Conservation (phyloP, 1,140 invertebrate genomes). For the Paralvinella palmiformis region DNA sequence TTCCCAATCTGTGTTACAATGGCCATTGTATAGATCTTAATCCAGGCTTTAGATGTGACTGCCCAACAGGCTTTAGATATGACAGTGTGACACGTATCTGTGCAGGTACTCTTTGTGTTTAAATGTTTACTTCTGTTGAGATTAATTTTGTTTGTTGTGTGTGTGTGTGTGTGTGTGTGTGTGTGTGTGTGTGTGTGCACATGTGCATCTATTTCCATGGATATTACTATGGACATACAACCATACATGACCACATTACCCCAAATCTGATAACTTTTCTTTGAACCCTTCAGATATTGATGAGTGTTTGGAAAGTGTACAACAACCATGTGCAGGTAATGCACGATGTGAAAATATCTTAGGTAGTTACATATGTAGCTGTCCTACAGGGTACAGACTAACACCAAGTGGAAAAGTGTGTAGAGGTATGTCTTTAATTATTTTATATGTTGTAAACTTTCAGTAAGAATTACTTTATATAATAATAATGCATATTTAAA, state of each 20-base stretch:
- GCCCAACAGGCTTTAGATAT: constrained; percentile 27
- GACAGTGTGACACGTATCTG: constrained; percentile 2
- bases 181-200: too few relatives aligned
- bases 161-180: too few relatives aligned
- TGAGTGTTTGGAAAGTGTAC: constrained; percentile 31
- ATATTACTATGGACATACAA: too few relatives aligned
- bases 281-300: constrained; percentile 33
- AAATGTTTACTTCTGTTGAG: not conserved
- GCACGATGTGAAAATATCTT: constrained; percentile 42
- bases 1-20: constrained; percentile 36
- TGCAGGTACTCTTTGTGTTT: constrained; percentile 4
- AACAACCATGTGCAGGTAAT: constrained; percentile 37
- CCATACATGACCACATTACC: too few relatives aligned
- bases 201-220: too few relatives aligned
- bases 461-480: too few relatives aligned
- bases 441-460: too few relatives aligned
- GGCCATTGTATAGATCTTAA: constrained; percentile 42
- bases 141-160: not conserved
- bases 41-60: constrained; percentile 44
- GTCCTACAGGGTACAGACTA: constrained; percentile 62
- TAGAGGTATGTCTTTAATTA: constrained; percentile 54
- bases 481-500: too few relatives aligned
- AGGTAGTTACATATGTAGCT: constrained; percentile 45
- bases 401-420: constrained; percentile 60
- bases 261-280: too few relatives aligned